Evolutionary conservation across 1,140 invertebrate genomes (phyloP).

Genomic region (Druon quercuslanigerum): DNA sequence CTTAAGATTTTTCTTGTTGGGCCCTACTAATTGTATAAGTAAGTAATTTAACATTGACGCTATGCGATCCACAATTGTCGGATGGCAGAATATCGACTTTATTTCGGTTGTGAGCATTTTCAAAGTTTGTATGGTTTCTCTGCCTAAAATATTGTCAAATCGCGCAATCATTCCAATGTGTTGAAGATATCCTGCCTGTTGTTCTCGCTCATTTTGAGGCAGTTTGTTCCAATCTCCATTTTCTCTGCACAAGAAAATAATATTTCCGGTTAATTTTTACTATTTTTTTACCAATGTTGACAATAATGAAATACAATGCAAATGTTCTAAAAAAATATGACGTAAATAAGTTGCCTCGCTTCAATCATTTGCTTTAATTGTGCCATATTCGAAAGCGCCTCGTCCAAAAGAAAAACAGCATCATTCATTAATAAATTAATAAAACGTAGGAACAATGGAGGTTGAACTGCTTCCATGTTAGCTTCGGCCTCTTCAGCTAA

Average conservation of each 20-base stretch:
- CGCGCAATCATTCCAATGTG: slow-evolving; percentile 90
- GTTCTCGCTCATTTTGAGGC: slow-evolving; percentile 83
- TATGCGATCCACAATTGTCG: slow-evolving; percentile 93
- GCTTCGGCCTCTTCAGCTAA: slow-evolving; percentile 88
- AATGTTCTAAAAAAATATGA: background rate
- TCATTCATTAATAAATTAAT: slow-evolving; percentile 97
- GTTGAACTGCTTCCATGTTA: slow-evolving; percentile 92
- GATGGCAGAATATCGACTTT: slow-evolving; percentile 91
- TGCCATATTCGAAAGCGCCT: slow-evolving; percentile 91
- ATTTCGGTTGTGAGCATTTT: slow-evolving; percentile 90
- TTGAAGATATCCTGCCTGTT: slow-evolving; percentile 84
- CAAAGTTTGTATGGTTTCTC: slow-evolving; percentile 90
- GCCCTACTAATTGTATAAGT: slow-evolving; percentile 90
- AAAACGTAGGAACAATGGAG: slow-evolving; percentile 94
- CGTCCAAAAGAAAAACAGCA: slow-evolving; percentile 94
- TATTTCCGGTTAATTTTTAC: background rate
- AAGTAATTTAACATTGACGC: slow-evolving; percentile 98
- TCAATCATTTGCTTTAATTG: slow-evolving; percentile 85
- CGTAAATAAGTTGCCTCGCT: slow-evolving; percentile 77
- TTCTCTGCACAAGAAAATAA: slow-evolving; percentile 76
- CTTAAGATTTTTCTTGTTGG: slow-evolving; percentile 91
- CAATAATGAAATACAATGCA: too few species aligned
- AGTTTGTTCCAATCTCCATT: slow-evolving; percentile 86
- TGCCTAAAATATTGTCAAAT: slow-evolving; percentile 95
- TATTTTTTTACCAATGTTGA: too few species aligned